These are phyloP conservation scores for Struthidea cinerea DNA, from an alignment of 2,113 vertebrate species.

Conservation along the genomic window DNA sequence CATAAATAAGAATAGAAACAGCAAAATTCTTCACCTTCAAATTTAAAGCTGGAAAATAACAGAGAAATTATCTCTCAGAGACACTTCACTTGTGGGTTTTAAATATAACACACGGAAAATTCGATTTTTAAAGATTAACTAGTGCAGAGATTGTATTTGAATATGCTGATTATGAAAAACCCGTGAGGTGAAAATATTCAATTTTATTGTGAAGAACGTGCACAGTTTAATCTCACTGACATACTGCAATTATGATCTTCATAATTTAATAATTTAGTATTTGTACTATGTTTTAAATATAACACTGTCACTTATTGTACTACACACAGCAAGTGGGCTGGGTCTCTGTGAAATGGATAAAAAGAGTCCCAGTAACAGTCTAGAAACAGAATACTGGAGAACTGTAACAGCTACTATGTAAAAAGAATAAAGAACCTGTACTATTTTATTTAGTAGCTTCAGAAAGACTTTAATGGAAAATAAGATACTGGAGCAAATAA, in stretches of 20 bases:
- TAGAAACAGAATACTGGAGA: background rate
- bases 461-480: background rate
- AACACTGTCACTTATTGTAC: background rate
- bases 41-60: background rate
- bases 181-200: background rate
- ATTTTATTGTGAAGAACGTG: background rate
- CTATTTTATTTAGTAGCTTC: background rate
- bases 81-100: background rate
- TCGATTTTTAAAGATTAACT: background rate
- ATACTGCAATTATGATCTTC: background rate
- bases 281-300: background rate
- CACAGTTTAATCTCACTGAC: background rate
- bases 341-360: background rate
- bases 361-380: background rate
- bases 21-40: background rate
- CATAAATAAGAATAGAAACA: background rate
- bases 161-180: background rate
- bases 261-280: background rate
- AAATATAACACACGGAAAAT: background rate
- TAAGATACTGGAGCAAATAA: background rate
- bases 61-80: background rate
- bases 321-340: background rate
- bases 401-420: background rate
- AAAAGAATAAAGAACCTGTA: background rate
- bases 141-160: background rate